Evolutionary conservation across 2,113 vertebrate species (phyloP).

Genomic region (Furnarius figulus): DNA sequence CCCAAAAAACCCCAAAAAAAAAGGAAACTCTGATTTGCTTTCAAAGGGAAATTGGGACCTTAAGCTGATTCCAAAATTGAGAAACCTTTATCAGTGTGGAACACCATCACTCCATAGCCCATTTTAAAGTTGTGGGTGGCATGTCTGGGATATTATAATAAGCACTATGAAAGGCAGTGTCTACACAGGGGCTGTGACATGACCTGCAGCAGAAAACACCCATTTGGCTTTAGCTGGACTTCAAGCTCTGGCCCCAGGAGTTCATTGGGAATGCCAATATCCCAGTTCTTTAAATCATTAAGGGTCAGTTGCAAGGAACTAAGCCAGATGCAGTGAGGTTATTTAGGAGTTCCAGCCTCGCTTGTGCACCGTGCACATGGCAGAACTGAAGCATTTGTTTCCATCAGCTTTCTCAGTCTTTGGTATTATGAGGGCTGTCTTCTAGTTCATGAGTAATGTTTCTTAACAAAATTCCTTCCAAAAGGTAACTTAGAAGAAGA

Average conservation of each 20-base stretch:
- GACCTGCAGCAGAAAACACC: background rate
- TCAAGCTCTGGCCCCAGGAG: background rate
- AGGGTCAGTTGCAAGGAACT: background rate
- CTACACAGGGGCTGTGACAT: background rate
- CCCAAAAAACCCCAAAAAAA: background rate
- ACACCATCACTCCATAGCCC: background rate
- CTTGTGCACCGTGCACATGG: background rate
- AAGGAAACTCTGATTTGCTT: background rate
- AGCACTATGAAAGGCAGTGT: background rate
- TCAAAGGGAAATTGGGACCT: background rate
- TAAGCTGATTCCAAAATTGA: background rate
- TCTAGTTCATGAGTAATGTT: background rate
- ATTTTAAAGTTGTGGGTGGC: background rate
- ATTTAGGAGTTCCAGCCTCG: background rate
- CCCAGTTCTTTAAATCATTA: background rate
- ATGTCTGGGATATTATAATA: background rate
- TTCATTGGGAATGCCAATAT: background rate
- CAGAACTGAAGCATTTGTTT: background rate
- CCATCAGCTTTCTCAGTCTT: background rate
- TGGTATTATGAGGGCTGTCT: background rate
- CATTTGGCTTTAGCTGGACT: background rate
- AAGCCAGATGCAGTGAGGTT: background rate
- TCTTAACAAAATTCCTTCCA: background rate
- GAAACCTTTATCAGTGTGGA: background rate
- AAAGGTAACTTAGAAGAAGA: constrained; percentile 22